Evolutionary conservation across 1,140 invertebrate species (phyloP), one percentile per base, ranked within the genome.

Genomic region (Akabosia matsudoensis): DNA sequence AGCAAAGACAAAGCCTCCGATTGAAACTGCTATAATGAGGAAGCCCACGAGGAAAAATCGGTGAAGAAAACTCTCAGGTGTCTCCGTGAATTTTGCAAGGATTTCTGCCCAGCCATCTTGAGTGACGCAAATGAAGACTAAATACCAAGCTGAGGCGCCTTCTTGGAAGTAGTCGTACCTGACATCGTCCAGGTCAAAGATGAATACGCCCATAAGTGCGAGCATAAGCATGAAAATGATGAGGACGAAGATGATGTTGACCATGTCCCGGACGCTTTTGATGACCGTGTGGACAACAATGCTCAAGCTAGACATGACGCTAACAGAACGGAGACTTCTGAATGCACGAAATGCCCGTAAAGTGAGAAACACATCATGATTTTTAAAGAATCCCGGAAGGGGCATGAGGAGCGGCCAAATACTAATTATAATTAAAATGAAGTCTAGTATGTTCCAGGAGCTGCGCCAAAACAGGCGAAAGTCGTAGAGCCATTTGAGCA

Each of bases 401-500:
- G 33, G 28, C 24, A 34, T 14, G 16, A 74, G 33, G 7, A 78
- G 75, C 13, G 82, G 33, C 0, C 80, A 31, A 16, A 82, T 34
- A 14, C 79, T 76, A 4, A 76, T 28, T 14, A 82, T 72, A 26
- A 83, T 80, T 28, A 83, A 74, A 0, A 51, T 14, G 52, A 83
- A 82, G 73, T 83, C 83, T n/a, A 83, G 34, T 26, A 83, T 76
- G 61, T 83, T 83, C 83, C 83, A 83, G 7, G 34, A 67, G 22
- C 75, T 78, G 74, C 79, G 78, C 83, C 83, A 83, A 77, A 83
- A 83, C 18, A 83, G 34, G 28, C 75, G 76, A 73, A 83, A 83
- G 51, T 81, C 83, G 56, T 82, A 82, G 18, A 80, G 78, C 83
- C 83, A 83, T 74, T 83, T 83, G 18, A 83, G 37, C 0, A 83